A percentile compares a stretch with the other conserved stretches of the same genome.
phyloP scores from a whole-genome alignment of 2,888 invertebrate species.

The Alitta virens region DNA sequence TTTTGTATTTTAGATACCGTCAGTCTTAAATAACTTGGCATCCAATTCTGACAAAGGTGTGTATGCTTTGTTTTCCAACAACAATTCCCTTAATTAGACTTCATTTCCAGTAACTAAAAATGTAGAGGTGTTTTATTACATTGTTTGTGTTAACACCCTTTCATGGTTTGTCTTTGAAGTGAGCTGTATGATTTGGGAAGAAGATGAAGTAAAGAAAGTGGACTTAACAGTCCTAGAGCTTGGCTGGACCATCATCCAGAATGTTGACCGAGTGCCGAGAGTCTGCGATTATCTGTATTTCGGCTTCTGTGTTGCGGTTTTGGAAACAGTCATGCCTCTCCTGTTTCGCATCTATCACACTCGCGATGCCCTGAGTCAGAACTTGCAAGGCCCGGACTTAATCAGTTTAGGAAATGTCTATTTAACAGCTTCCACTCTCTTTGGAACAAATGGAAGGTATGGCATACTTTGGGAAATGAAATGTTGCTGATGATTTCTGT shows the following conservation, averaged over 20 bases:
- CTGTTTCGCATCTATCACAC: constrained; percentile 42
- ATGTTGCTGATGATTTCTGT: too few relatives aligned
- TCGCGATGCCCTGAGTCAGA: constrained; percentile 1
- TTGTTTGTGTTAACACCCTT: too few relatives aligned
- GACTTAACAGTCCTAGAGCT: constrained; percentile 92
- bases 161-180: too few relatives aligned
- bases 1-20: constrained; percentile 25
- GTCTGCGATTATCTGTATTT: constrained; percentile 75
- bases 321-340: constrained; percentile 39
- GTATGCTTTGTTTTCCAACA: too few relatives aligned
- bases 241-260: constrained; percentile 87
- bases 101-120: too few relatives aligned
- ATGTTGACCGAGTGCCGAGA: constrained; percentile 70
- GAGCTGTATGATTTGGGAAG: constrained; percentile 93
- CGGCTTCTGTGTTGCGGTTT: constrained; percentile 51
- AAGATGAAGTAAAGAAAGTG: constrained; percentile 84
- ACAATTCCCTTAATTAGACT: too few relatives aligned
- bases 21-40: constrained; percentile 30
- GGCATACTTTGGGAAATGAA: neutral
- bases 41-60: constrained; percentile 30
- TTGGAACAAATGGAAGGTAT: constrained; percentile 30
- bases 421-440: constrained; percentile 2
- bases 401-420: neutral
- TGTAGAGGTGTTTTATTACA: too few relatives aligned
- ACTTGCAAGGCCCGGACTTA: neutral